Evolutionary conservation across 2,888 invertebrate species (phyloP), one percentile per base, ranked within the genome.

Genomic region (Heteromurus nitidus): DNA sequence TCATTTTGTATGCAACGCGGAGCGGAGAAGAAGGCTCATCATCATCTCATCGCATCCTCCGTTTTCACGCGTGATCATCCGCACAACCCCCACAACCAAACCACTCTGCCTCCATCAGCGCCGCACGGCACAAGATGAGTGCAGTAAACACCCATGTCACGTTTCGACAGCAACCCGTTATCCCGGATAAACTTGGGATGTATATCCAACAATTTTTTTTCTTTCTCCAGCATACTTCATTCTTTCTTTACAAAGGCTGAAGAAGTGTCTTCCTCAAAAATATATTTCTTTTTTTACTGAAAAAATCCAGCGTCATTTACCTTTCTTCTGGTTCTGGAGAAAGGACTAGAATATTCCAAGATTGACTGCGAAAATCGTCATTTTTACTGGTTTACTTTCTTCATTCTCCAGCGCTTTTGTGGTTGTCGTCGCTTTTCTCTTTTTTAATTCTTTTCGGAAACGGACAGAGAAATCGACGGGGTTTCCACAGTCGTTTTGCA

Each of bases 71-170:
- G n/a, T 11, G 5, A 47, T 16, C 47, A 47, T 47, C 47, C 47
- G 7, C n/a, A 5, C 47, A 3, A n/a, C 36, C 7, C 5, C 36
- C 7, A 36, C 36, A 13, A 36, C 5, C 5, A 36, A 36, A 36
- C 5, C 36, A 36, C 36, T 9, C 36, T 13, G 36, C 7, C 36
- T 9, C 36, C 36, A 36, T 13, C 36, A 36, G 7, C 36, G 13
- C 36, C 36, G 13, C 13, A 9, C 36, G n/a, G n/a, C n/a, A n/a
- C n/a, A 11, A 42, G 42, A 42, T 85, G 85, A 55, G 85, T 82
- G 75, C 82, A 82, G 84, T 85, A 86, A 86, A 85, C 77, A 85
- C 86, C 77, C 85, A 82, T 75, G 84, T 85, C 85, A 85, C 85
- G 85, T 86, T 76, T 65, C 55, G 64, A 55, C 50, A 74, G 84